Evolutionary conservation across 1,140 invertebrate genomes (phyloP), one percentile per base, ranked within the genome.

Genomic region (Meteorus sp.): DNA sequence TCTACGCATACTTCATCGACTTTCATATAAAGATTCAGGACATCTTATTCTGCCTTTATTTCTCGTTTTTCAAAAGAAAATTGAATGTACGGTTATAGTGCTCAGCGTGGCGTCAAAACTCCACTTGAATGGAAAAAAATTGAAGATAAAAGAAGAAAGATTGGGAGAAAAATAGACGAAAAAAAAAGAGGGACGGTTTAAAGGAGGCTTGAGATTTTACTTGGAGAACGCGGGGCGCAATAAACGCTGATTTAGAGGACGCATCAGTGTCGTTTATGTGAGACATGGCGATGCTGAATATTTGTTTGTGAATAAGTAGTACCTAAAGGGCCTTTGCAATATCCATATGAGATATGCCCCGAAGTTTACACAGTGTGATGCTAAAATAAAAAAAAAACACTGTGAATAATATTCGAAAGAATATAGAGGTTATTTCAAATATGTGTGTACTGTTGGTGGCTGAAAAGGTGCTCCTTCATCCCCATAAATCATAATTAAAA

Each of bases 181-280:
- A 55, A 22, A 41, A 45, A 51, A 20, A 45, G 23, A 44, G 1
- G 37, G 29, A 59, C 31, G 20, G 48, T 39, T 29, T 11, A 35
- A 15, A 33, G 50, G 44, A 39, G 44, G 44, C 44, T 57, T 52
- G 27, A 31, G 33, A 35, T 65, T 65, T 57, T 60, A 58, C 56
- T 41, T 41, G 47, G 47, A 41, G 39, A 62, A 63, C 54, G 37
- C 20, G 35, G 37, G 37, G 23, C 35, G 56, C 54, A 66, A 66
- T 68, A 68, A 68, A 68, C 60, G 29, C 44, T 66, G 64, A 68
- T 68, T 68, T 68, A 68, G 44, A 39, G 58, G 62, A n/a, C 54
- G 35, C 61, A 67, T 65, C 65, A 64, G 60, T 48, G 45, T 56
- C 60, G 27, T 31, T 43, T 58, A 51, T 54, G 56, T 64, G 64